Evolutionary conservation across 2,888 invertebrate species (phyloP), one percentile per base, ranked within the genome.

Genomic region (Unio delphinus): DNA sequence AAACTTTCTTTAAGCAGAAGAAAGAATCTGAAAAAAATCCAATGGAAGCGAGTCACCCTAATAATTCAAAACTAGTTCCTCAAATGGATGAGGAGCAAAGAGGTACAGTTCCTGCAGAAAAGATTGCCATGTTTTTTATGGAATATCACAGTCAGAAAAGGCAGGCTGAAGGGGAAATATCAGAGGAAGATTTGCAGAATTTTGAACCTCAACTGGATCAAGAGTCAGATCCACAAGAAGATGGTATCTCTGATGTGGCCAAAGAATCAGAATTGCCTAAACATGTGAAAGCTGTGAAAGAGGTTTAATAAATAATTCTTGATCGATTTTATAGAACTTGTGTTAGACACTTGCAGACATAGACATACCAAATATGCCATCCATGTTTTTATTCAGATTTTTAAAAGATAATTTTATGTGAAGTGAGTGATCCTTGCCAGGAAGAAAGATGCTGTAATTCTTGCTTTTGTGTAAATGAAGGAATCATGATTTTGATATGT

Each of bases 281-380:
- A 45, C 85, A 86, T 75, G 76, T 86, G 17, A 64, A 67, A 30
- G 73, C 79, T 59, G 80, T 86, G 15, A 80, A 82, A 67, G 80
- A 86, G 75, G 80, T 81, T 66, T 30, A 58, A 34, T 45, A 45
- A 3, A 15, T 45, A 45, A 45, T 3, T 45, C 60, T 66, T 11
- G 15, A 45, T 45, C 11, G 45, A 45, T 11, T 45, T 45, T 45
- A 11, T 45, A 45, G 45, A 45, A 45, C 11, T 45, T 45, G 11
- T 15, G 1, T 34, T 34, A 8, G 11, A 15, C 45, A 15, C 45
- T 45, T 45, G 15, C 15, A 15, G 45, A 2, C 15, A 45, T 45
- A 15, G 45, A 45, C 15, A 15, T 11, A 45, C 45, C 45, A 11
- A 45, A 45, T 11, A 45, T 45, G 45, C 11, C 15, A 45, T 45